Percentiles rank a stretch among this genome's conserved stretches.
These are phyloP conservation scores for Marisa cornuarietis DNA, from an alignment of 1,140 invertebrate species.

Conservation along the genomic window DNA sequence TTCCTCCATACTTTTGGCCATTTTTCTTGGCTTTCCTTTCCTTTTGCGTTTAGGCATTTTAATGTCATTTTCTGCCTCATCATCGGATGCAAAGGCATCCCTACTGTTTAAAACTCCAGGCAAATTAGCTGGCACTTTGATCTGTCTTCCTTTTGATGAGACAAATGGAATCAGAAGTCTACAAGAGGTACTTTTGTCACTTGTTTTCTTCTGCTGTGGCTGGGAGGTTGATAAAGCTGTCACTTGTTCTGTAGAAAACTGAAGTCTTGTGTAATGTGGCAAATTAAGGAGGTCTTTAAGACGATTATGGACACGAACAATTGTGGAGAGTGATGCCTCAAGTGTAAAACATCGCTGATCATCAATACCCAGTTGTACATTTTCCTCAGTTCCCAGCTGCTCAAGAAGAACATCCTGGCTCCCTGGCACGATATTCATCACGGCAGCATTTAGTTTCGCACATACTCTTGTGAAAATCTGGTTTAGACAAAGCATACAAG, in stretches of 20 bases:
- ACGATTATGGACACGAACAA: constrained; percentile 17
- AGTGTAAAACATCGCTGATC: constrained; percentile 15
- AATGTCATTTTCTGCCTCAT: neutral
- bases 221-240: neutral
- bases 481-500: neutral
- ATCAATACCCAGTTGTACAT: constrained; percentile 18
- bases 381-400: constrained; percentile 12
- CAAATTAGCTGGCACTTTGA: constrained; percentile 13
- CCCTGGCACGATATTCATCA: constrained; percentile 15
- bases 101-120: constrained; percentile 11
- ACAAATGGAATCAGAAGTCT: constrained; percentile 22
- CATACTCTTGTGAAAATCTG: constrained; percentile 23
- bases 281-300: constrained; percentile 21
- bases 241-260: neutral
- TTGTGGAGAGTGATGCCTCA: constrained; percentile 1
- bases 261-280: constrained; percentile 2
- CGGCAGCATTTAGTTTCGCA: constrained; percentile 17
- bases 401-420: constrained; percentile 5
- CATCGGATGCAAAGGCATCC: constrained; percentile 11
- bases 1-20: neutral
- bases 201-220: neutral
- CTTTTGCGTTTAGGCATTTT: constrained; percentile 3
- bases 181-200: constrained; percentile 11
- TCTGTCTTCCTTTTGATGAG: constrained; percentile 17
- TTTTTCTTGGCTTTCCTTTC: constrained; percentile 12